These are phyloP conservation scores for Stictocephala bisonia DNA, from an alignment of 2,888 invertebrate species.

Conservation along the genomic window DNA sequence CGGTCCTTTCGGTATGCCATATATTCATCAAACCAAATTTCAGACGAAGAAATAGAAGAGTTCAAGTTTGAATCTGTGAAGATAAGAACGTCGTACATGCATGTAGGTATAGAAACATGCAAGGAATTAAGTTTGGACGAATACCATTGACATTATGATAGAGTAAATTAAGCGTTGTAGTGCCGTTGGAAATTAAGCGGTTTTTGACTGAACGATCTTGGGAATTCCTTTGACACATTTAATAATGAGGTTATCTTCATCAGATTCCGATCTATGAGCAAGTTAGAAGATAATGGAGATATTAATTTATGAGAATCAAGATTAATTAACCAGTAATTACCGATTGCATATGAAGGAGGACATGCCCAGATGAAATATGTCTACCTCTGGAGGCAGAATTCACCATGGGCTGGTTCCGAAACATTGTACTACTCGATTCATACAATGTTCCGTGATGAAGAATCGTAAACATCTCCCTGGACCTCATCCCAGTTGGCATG, in stretches of 20 bases:
- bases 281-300: too few species aligned
- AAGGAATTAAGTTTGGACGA: background rate
- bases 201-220: background rate
- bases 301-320: too few species aligned
- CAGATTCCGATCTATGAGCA: background rate
- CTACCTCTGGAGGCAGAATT: too few species aligned
- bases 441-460: too few species aligned
- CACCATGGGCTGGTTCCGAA: too few species aligned
- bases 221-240: background rate
- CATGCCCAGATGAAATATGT: too few species aligned
- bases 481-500: too few species aligned
- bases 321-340: too few species aligned
- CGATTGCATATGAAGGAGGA: too few species aligned
- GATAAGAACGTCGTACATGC: background rate
- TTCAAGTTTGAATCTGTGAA: background rate
- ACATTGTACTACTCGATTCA: too few species aligned
- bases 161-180: background rate
- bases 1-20: constrained; percentile 2
- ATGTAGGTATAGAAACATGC: background rate
- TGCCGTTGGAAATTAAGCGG: background rate
- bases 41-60: constrained; percentile 2
- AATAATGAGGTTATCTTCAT: background rate
- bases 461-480: too few species aligned
- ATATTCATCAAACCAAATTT: constrained; percentile 1
- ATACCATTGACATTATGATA: too few species aligned